phyloP scores from a whole-genome alignment of 2,113 vertebrate genomes.

The Rhynchopsitta pachyrhyncha region DNA sequence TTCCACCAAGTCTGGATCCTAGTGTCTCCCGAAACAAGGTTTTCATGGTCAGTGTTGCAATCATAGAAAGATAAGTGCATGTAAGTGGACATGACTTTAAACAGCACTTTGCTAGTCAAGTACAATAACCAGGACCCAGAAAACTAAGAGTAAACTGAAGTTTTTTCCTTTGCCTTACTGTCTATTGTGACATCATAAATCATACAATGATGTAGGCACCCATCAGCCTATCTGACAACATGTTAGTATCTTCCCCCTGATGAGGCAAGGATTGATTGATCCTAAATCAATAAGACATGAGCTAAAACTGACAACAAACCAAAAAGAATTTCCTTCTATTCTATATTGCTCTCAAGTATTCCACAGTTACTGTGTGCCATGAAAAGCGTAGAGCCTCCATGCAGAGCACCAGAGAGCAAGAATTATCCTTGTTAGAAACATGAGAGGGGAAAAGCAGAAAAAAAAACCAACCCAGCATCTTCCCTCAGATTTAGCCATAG shows the following conservation, averaged over 20 bases:
- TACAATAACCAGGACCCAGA: neutral
- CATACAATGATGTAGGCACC: neutral
- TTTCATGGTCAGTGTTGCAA: rapidly evolving
- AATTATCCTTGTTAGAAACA: neutral
- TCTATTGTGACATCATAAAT: neutral
- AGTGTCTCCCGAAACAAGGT: neutral
- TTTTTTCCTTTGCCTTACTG: neutral
- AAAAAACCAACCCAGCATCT: neutral
- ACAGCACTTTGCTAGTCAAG: neutral
- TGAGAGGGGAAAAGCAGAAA: rapidly evolving
- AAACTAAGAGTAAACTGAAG: neutral
- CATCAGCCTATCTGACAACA: neutral
- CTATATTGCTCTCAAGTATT: neutral
- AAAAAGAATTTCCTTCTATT: neutral
- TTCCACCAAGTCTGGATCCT: neutral
- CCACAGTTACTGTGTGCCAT: neutral
- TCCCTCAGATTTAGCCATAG: neutral
- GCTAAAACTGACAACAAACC: neutral
- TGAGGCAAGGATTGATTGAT: neutral
- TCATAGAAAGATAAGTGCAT: rapidly evolving
- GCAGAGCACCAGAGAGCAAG: neutral
- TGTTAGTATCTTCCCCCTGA: neutral
- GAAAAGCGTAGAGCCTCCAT: neutral
- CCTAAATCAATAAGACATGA: neutral
- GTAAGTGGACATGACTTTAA: neutral